Evolutionary conservation across 2,113 vertebrate genomes (phyloP), one percentile per base, ranked within the genome.

Genomic region (Stictonetta naevosa): DNA sequence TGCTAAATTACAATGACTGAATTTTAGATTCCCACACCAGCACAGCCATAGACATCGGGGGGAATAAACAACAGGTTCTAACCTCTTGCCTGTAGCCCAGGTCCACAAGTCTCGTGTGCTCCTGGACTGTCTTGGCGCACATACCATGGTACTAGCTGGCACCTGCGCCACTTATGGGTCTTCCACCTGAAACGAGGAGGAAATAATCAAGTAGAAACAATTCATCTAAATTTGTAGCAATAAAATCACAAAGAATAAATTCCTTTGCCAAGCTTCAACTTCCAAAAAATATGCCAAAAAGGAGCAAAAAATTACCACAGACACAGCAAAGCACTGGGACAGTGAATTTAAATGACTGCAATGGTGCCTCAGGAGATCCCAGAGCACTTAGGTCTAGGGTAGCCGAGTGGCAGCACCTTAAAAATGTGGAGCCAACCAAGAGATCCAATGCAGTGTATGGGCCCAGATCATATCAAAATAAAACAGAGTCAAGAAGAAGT

Each of bases 1-100:
- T 18, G 11, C 68, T 40, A 76, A 22, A 21, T 20, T 66, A 64
- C 40, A 72, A 76, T 5, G 19, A 67, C 12, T 52, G 59, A 56
- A 72, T 67, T 33, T 33, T 25, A 92, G 33, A 14, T 86, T 88
- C 20, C 25, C 52, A 86, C n/a, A 58, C 2, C 26, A 25, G 20
- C 21, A n/a, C 6, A 69, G 8, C 29, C 22, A 60, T 0, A 81
- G 66, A 63, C 48, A 63, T 21, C 75, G 74, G 73, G 77, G 46
- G 46, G 58, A 93, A 74, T 75, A 63, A 93, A 85, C 33, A n/a
- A 33, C 25, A 72, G 8, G 15, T 18, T 63, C 97, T 90, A 88
- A 99, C 99, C 99, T 99, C 99, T 98, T 38, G 99, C 99, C 81
- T 99, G 99, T 25, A 99, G 98, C 44, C 99, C 99, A 11, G 98